Base-by-base conservation (phyloP, 35 echinoderm and acorn worm species). In the Diadema setosum region DNA sequence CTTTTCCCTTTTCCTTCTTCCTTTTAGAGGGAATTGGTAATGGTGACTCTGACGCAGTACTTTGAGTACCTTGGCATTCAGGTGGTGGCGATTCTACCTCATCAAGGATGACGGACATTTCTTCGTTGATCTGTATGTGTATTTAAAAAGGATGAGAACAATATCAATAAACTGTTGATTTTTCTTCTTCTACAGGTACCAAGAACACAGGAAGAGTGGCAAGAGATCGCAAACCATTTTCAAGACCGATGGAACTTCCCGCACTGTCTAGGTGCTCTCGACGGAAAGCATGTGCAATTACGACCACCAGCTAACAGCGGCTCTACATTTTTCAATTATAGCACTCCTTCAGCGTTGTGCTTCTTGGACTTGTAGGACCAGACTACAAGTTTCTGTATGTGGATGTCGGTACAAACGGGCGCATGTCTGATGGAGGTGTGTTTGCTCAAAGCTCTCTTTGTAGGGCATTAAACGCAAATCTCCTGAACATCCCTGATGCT, bases 261-360 rank as follows among this genome's bases (percentile, higher is more conserved):
- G 12, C 73, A 91, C 45, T 96, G 94, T 52, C 36, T 87, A 8
- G 89, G 94, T 24, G 89, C 94, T 17, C 81, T 96, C n/a, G 85
- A 96, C 88, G 94, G 94, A 1, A 91, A 96, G 46, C 89, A 91
- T 61, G 25, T 88, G 0, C 39, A 43, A 4, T 84, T 95, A 1
- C 70, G 81, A 48, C 50, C 83, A 46, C 93, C 93, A 32, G 45
- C 73, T 18, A 86, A 83, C 21, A 41, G 44, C 32, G 93, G 93
- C 2, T 81, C 82, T 24, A 17, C 30, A 8, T 91, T 75, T 42
- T 91, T 26, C 35, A 96, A 88, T 61, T 91, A 91, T 39, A 96
- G 59, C 12, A 46, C 3, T 82, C 89, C 18, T 83, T 75, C 60
- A 70, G 49, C 7, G 40, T 96, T 23, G 85, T 83, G 32, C 50